Evolutionary conservation across 2,888 invertebrate species (phyloP), one percentile per base, ranked within the genome.

Genomic region (Hirtodrosophila duncani): DNA sequence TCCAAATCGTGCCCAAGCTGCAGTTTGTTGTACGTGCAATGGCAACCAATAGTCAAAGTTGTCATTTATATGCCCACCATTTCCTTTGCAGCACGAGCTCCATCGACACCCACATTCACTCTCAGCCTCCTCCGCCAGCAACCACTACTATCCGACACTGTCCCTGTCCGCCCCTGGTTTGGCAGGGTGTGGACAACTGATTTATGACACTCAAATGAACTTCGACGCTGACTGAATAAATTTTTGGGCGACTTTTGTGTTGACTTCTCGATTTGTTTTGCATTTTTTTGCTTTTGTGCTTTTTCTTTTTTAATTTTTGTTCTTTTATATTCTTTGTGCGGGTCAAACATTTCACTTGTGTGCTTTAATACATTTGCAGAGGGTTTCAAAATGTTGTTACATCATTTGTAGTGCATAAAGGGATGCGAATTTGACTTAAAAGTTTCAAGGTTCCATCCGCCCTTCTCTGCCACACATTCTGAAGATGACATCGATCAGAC

Each of bases 201-300:
- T 74, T 74, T 75, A 74, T 75, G 75, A 56, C 72, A 64, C 68
- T 69, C 55, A 75, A 75, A 75, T 75, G 68, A 72, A 71, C 75
- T 68, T 68, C 67, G 75, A 72, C 62, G 69, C 57, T 61, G 58
- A 66, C 62, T 66, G 68, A 62, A 75, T 67, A 68, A 63, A 71
- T 75, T 67, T n/a, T 71, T 45, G 11, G 27, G 57, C 37, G 55
- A 58, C 56, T 65, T 67, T 61, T 57, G 44, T 52, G 44, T 46
- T 49, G 44, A 57, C 43, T 37, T 67, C 50, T 33, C 49, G 45
- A 59, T 66, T 65, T 60, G 55, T 59, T 62, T 52, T 56, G 46
- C 31, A 41, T 52, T 51, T 61, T 50, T 45, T 39, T 45, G 26
- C 42, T 26, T 24, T 37, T 23, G 23, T n/a, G 9, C 41, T 42